Percentiles rank a stretch among this genome's conserved stretches.
Conservation (phyloP, 1,140 invertebrate species). For the Zaprionus nigranus region DNA sequence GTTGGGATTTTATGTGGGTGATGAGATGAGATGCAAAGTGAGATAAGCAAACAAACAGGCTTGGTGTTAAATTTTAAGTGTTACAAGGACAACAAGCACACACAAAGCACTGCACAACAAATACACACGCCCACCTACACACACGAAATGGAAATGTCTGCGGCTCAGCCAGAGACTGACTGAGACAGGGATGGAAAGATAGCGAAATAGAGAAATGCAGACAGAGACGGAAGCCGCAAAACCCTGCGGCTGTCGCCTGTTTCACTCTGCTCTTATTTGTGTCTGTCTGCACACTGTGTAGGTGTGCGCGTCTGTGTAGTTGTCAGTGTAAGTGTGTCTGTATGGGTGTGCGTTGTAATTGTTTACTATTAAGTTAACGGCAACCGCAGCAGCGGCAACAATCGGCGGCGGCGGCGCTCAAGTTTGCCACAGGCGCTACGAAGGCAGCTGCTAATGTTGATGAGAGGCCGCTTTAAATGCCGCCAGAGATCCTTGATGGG, state of each 20-base stretch:
- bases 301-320: slow-evolving; percentile 21
- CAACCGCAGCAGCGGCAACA: slow-evolving; percentile 74
- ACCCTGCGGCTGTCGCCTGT: slow-evolving; percentile 65
- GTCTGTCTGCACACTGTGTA: slow-evolving; percentile 8
- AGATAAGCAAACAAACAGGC: slow-evolving; percentile 80
- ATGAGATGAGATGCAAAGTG: slow-evolving; percentile 68
- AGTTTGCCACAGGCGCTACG: slow-evolving; percentile 42
- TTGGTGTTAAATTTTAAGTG: slow-evolving; percentile 83
- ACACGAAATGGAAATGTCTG: slow-evolving; percentile 34
- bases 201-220: slow-evolving; percentile 6
- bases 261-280: slow-evolving; percentile 27
- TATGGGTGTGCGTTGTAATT: slow-evolving; percentile 58
- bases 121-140: slow-evolving; percentile 16
- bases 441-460: slow-evolving; percentile 43
- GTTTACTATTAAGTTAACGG: slow-evolving; percentile 82
- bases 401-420: slow-evolving; percentile 52
- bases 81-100: slow-evolving; percentile 77
- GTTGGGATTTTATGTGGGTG: slow-evolving; percentile 19
- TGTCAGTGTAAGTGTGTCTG: not conserved
- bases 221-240: slow-evolving; percentile 42
- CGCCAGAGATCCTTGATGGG: slow-evolving; percentile 57
- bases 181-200: not conserved
- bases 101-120: slow-evolving; percentile 6
- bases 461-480: slow-evolving; percentile 45
- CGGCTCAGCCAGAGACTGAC: slow-evolving; percentile 15